Conservation (phyloP, 2,797 vertebrate genomes). For the Lateolabrax maculatus region DNA sequence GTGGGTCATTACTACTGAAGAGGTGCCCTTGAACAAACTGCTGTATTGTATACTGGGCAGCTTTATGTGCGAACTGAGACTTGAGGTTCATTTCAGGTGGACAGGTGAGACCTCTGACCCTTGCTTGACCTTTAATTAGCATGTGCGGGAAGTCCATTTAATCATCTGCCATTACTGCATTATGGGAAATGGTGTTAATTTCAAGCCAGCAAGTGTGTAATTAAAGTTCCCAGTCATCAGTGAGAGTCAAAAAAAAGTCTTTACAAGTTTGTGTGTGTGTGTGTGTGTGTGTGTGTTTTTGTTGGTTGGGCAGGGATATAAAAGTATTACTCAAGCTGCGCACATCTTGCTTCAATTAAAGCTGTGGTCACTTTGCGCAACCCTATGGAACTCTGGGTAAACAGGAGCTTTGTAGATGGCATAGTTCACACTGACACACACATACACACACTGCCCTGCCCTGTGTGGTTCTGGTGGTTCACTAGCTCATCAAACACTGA, state of each 20-base stretch:
- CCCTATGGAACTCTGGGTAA: constrained; percentile 79
- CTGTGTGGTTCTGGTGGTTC: constrained; percentile 73
- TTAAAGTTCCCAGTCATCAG: constrained; percentile 76
- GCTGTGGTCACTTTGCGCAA: constrained; percentile 80
- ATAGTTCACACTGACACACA: constrained; percentile 60
- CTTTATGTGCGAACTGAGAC: neutral
- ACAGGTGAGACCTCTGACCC: constrained; percentile 41
- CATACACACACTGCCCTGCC: constrained; percentile 46
- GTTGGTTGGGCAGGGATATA: constrained; percentile 64
- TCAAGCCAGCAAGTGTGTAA: constrained; percentile 57
- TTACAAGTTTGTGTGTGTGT: constrained; percentile 44
- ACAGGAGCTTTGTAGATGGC: constrained; percentile 78
- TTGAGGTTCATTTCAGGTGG: neutral
- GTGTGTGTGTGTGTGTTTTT: constrained; percentile 51
- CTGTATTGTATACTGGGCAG: neutral
- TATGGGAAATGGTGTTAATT: constrained; percentile 76
- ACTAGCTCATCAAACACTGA: constrained; percentile 63
- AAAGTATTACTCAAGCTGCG: constrained; percentile 76
- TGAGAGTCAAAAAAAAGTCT: constrained; percentile 64
- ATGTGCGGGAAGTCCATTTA: constrained; percentile 60
- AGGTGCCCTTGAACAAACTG: neutral
- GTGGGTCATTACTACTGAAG: neutral
- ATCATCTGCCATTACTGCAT: constrained; percentile 59
- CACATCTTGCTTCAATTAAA: constrained; percentile 84
- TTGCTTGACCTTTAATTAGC: constrained; percentile 42